phyloP scores from a whole-genome alignment of 2,113 vertebrate genomes.

The Calypte anna region DNA sequence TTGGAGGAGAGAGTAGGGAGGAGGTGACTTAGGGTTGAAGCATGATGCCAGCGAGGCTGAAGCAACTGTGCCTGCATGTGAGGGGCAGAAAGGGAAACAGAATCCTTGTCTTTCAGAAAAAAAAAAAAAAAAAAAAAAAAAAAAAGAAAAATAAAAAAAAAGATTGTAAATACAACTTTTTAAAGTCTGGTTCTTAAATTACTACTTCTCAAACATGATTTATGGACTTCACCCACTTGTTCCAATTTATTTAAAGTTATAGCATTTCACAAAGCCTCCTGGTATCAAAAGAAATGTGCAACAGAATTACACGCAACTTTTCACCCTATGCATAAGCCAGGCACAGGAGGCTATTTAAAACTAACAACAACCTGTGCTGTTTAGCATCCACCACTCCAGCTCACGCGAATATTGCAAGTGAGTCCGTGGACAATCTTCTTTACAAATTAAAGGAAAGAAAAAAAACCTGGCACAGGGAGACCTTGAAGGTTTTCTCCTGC shows the following conservation, averaged over 20 bases:
- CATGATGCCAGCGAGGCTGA: accelerated
- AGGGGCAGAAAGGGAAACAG: not conserved
- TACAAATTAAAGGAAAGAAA: constrained; percentile 17
- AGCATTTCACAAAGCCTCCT: not conserved
- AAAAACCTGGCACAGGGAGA: not conserved
- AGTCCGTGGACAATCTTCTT: not conserved
- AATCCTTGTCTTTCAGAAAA: not conserved
- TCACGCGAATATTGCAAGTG: not conserved
- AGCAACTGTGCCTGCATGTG: not conserved
- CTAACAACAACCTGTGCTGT: not conserved
- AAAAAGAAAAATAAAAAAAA: not conserved
- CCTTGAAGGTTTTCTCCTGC: not conserved
- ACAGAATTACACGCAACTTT: not conserved
- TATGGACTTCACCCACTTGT: not conserved
- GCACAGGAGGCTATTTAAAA: not conserved
- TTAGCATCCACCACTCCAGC: not conserved
- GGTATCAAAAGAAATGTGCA: not conserved
- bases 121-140: not conserved
- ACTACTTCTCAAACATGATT: constrained; percentile 35
- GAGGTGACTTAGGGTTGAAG: not conserved
- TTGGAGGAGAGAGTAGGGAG: not conserved
- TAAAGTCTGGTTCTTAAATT: constrained; percentile 41
- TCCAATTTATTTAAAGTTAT: not conserved
- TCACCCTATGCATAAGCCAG: not conserved
- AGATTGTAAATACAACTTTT: constrained; percentile 41